These are phyloP conservation scores for Hippolais icterina DNA, from an alignment of 2,113 vertebrate genomes.

Conservation along the genomic window DNA sequence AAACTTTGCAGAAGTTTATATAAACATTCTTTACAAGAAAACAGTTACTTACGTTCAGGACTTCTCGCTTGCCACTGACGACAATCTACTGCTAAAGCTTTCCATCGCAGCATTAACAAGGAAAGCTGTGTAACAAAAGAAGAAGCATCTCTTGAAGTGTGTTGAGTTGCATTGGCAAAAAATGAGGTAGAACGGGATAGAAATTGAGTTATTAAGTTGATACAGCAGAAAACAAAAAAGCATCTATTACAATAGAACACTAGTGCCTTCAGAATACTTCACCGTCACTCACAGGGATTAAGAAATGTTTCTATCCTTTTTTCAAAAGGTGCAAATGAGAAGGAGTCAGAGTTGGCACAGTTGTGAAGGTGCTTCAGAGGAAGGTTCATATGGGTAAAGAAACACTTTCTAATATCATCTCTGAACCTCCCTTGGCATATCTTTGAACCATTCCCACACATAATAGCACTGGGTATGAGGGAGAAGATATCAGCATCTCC, in stretches of 20 bases:
- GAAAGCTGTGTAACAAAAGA: constrained; percentile 55
- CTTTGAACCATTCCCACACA: neutral
- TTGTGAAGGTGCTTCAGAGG: neutral
- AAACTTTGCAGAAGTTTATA: neutral
- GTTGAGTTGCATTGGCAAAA: neutral
- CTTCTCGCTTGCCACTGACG: constrained; percentile 46
- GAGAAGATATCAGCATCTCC: neutral
- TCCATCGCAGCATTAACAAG: constrained; percentile 41
- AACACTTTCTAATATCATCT: neutral
- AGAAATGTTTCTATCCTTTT: neutral
- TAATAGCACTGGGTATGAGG: neutral
- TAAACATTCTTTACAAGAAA: neutral
- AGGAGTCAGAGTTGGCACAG: neutral
- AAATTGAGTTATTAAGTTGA: neutral
- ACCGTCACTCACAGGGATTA: neutral
- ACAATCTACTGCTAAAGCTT: constrained; percentile 50
- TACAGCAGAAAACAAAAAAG: neutral
- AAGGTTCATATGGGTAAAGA: neutral
- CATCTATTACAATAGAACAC: neutral
- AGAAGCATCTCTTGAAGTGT: neutral
- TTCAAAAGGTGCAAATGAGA: neutral
- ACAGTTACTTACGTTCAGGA: constrained; percentile 71
- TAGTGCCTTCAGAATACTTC: neutral
- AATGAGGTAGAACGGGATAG: neutral
- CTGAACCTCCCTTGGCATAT: fast-evolving